Evolutionary conservation across 2,797 vertebrate species (phyloP).

Genomic region (Anguilla pacifica): DNA sequence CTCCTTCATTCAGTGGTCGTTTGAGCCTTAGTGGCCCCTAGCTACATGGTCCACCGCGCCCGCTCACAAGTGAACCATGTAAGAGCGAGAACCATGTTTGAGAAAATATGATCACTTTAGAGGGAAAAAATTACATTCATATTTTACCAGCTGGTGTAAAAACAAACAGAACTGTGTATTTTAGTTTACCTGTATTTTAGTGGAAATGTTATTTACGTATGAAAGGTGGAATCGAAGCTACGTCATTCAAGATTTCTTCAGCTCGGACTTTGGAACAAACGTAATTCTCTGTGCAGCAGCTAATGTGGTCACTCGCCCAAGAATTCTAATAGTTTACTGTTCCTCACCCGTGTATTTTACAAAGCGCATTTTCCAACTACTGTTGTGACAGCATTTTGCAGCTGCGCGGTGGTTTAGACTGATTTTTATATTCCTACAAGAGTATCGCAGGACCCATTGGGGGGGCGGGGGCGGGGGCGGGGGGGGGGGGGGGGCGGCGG

Average conservation of each 20-base stretch:
- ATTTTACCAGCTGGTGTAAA: neutral
- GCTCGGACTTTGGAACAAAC: neutral
- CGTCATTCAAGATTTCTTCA: neutral
- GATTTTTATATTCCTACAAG: too few species aligned
- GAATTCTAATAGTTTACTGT: too few species aligned
- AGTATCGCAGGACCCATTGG: too few species aligned
- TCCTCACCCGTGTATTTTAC: too few species aligned
- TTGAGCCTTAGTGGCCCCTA: neutral
- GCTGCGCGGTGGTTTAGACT: too few species aligned
- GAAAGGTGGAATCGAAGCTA: neutral
- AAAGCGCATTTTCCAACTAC: too few species aligned
- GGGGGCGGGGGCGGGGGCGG: too few species aligned
- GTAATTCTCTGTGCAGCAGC: neutral
- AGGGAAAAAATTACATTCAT: neutral
- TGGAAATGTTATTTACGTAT: neutral
- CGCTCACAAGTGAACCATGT: neutral
- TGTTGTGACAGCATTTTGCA: too few species aligned
- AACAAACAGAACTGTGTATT: neutral
- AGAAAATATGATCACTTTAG: neutral
- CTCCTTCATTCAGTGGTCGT: neutral
- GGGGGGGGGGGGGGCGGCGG: too few species aligned
- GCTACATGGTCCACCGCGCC: neutral
- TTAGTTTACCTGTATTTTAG: neutral
- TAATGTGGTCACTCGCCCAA: neutral
- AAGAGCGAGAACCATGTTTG: neutral